Conservation (phyloP, 2,888 invertebrate species). For the Stomorhina lunata region DNA sequence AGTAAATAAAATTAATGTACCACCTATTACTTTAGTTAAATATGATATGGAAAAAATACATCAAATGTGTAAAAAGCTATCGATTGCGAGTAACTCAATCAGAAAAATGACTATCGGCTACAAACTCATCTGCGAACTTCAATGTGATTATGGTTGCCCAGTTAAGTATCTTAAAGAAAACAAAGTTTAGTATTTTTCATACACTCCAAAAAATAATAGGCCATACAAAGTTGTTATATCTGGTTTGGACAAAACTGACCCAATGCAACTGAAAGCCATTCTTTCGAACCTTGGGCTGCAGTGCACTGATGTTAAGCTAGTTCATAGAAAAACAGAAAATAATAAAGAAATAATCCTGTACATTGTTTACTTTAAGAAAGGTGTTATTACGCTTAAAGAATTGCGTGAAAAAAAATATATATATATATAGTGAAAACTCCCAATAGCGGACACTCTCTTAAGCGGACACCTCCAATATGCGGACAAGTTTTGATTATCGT, state of each 20-base stretch:
- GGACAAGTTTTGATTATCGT: too few species aligned
- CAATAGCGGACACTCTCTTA: too few species aligned
- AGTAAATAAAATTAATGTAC: background rate
- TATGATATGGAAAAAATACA: background rate
- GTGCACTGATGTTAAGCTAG: background rate
- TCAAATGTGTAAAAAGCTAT: background rate
- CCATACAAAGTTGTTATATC: background rate
- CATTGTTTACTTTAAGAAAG: slow-evolving; percentile 1
- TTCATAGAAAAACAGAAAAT: background rate
- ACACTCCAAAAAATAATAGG: background rate
- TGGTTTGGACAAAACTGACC: background rate
- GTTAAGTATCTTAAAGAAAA: background rate
- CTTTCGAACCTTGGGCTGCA: background rate
- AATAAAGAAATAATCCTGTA: slow-evolving; percentile 19
- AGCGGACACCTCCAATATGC: too few species aligned
- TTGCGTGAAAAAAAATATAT: too few species aligned
- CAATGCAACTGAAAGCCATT: background rate
- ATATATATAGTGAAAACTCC: too few species aligned
- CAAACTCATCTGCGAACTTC: too few species aligned
- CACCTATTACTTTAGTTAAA: background rate
- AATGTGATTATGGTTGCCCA: background rate
- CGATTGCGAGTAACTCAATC: too few species aligned
- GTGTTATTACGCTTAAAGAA: slow-evolving; percentile 18
- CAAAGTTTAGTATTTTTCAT: background rate
- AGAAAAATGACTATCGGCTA: too few species aligned